Evolutionary conservation across 1,140 invertebrate genomes (phyloP).

Genomic region (Drosophila truncata): DNA sequence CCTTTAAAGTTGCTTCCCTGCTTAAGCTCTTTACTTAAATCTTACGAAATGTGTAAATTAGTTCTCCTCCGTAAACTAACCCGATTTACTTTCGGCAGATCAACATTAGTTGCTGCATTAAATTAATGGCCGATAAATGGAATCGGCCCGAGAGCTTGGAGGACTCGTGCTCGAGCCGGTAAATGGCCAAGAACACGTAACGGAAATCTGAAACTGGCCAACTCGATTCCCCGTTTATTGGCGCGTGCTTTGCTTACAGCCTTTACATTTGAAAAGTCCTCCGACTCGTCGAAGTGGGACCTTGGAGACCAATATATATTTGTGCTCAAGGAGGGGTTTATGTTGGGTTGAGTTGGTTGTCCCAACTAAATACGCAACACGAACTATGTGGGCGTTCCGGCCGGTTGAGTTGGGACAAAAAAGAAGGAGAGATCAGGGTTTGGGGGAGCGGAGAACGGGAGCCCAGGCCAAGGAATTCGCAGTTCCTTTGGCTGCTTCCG

Average conservation of each 20-base stretch:
- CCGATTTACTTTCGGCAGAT: constrained; percentile 35
- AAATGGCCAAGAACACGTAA: constrained; percentile 47
- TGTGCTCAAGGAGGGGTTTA: constrained; percentile 13
- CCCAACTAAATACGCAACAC: constrained; percentile 45
- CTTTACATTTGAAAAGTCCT: constrained; percentile 54
- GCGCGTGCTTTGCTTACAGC: constrained; percentile 69
- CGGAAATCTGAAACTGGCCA: constrained; percentile 35
- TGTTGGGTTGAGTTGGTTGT: neutral
- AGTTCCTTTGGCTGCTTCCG: constrained; percentile 30
- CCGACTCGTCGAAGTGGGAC: constrained; percentile 15
- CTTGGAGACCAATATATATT: constrained; percentile 27
- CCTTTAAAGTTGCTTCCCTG: neutral
- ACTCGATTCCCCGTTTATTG: constrained; percentile 25
- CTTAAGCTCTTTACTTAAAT: neutral
- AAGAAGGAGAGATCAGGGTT: neutral
- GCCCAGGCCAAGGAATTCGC: constrained; percentile 44
- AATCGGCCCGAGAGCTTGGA: constrained; percentile 1
- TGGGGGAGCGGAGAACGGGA: neutral
- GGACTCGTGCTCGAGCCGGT: neutral
- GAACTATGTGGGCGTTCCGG: constrained; percentile 66
- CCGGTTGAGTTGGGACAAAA: constrained; percentile 46
- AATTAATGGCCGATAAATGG: constrained; percentile 43
- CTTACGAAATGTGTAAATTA: constrained; percentile 4
- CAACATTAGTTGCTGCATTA: constrained; percentile 47
- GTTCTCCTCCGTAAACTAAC: constrained; percentile 21